These are phyloP conservation scores for Biston stratarius DNA, from an alignment of 2,888 invertebrate species.

Conservation along the genomic window DNA sequence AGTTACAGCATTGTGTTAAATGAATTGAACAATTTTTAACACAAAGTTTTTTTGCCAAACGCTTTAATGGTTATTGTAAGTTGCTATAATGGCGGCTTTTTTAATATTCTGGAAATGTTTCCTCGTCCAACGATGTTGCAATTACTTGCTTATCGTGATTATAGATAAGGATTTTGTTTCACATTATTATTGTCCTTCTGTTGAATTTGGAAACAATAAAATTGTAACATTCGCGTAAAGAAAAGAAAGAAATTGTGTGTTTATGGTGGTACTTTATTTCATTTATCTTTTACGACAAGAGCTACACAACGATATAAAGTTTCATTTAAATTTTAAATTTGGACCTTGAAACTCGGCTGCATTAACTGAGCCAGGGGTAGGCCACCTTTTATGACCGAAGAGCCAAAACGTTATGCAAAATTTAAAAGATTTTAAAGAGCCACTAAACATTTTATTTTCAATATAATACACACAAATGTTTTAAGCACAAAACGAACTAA, in stretches of 20 bases:
- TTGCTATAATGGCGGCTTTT: conserved; percentile 73
- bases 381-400: no score
- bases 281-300: background rate
- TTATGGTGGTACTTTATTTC: conserved; percentile 15
- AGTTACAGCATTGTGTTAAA: conserved; percentile 48
- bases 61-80: conserved; percentile 72
- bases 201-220: conserved; percentile 53
- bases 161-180: conserved; percentile 69
- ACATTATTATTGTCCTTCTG: conserved; percentile 75
- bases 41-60: conserved; percentile 73
- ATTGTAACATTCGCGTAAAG: conserved; percentile 43
- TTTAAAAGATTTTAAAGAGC: no score
- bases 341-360: no score
- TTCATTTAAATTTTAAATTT: background rate
- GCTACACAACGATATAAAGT: background rate
- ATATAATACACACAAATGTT: no score
- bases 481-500: no score
- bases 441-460: no score
- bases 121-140: conserved; percentile 71
- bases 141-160: conserved; percentile 81
- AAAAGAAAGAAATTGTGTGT: conserved; percentile 33
- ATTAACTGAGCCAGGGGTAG: no score
- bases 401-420: no score
- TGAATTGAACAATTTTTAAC: conserved; percentile 73
- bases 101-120: conserved; percentile 73